Percentiles rank a stretch among this genome's conserved stretches.
Evolutionary conservation across 37 sponge, comb jelly and placozoan species (phyloP).

Genomic region (Sycon ciliatum): DNA sequence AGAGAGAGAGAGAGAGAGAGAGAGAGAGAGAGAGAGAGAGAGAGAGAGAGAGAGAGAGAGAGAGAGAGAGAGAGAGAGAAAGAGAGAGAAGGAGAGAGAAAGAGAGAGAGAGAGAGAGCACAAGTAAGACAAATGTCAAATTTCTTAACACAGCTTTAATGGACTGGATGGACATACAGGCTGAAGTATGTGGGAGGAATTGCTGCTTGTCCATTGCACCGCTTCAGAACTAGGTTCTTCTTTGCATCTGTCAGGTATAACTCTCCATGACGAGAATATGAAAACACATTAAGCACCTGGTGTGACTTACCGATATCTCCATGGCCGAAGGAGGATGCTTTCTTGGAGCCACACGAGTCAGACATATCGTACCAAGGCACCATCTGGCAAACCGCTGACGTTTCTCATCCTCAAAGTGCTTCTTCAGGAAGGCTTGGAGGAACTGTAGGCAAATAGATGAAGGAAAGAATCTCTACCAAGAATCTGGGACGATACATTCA

Average conservation of each 20-base stretch:
- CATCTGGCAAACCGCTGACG: constrained; percentile 49
- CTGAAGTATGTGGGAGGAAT: too few relatives aligned
- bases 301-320: constrained; percentile 81
- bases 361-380: constrained; percentile 60
- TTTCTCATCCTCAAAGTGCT: constrained; percentile 19
- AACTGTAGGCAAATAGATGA: constrained; percentile 36
- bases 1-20: neutral
- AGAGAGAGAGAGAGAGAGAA: neutral
- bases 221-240: too few relatives aligned
- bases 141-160: neutral
- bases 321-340: constrained; percentile 75
- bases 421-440: constrained; percentile 70
- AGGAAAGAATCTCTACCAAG: too few relatives aligned
- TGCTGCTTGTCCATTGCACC: too few relatives aligned
- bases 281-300: too few relatives aligned
- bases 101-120: neutral
- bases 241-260: too few relatives aligned
- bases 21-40: neutral
- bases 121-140: neutral
- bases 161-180: too few relatives aligned
- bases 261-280: too few relatives aligned
- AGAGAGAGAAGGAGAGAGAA: neutral
- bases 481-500: too few relatives aligned
- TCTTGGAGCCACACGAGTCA: constrained; percentile 58
- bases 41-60: neutral